Base-by-base conservation (phyloP, 2,797 vertebrate species). In the Hyperoplus lanceolatus region DNA sequence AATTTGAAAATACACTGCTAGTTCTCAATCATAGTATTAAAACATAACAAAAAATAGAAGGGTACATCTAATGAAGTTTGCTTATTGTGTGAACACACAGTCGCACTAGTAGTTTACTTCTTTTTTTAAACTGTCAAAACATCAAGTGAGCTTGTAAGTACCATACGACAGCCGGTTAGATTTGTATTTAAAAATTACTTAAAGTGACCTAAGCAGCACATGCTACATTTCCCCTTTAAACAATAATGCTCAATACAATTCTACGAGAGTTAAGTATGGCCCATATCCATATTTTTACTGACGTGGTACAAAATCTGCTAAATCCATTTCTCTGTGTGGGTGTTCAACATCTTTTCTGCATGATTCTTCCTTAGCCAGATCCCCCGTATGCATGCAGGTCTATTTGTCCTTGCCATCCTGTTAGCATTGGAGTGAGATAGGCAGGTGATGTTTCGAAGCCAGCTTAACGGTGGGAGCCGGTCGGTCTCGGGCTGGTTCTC, bases 391-490 rank as follows among this genome's bases (percentile, higher is more conserved):
- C 43, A 39, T 50, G 7, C 11, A 15, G 18, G 36, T 42, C 57
- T 84, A 21, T 67, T 55, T 51, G 62, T 53, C 49, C 73, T 75
- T 54, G 51, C 63, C 60, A 21, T 73, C 74, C 38, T 45, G 42
- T 48, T 18, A 62, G 57, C 68, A 43, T 63, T 75, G 59, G 48
- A 46, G 58, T 45, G 54, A 45, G 43, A 54, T 42, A 58, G 56
- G 21, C 71, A 70, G 70, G 56, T 70, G 29, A 51, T 38, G 58
- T 81, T 66, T 89, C 21, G 45, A 36, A 86, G 71, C 62, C 66
- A 50, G 81, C 53, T 70, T 54, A 85, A 70, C 80, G 42, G 67
- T 54, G 68, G 81, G 73, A 70, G 80, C 57, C 71, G 55, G 43
- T 71, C 71, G 55, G 43, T 71, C 62, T 80, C 74, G 18, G 63